Base-by-base conservation (phyloP, 2,113 vertebrate genomes). In the Pachypanchax playfairii region DNA sequence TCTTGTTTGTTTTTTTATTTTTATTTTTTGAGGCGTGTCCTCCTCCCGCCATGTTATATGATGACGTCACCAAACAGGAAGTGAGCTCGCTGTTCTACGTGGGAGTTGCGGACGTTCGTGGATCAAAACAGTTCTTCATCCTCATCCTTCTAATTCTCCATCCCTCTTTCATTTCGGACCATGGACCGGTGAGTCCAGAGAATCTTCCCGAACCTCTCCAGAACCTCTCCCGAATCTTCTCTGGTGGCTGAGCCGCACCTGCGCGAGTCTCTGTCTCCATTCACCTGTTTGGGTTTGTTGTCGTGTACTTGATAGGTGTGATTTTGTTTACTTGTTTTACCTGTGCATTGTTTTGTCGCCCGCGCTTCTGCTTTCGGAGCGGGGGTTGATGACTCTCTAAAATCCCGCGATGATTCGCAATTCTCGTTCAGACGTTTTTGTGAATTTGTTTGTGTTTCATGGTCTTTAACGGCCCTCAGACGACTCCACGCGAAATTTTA, bases 31-130 rank as follows among this genome's bases (percentile, higher is more conserved):
- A 73, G 83, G 80, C 41, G 83, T 75, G 83, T 73, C 79, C 41
- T 5, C 43, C 4, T 11, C 75, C 68, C 72, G 77, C 84, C 84
- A 83, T 86, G 52, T 86, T 86, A 12, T 60, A 4, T 21, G 11
- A 17, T 79, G 77, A 83, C 75, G 84, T 83, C 75, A 79, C 22
- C 55, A 81, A 86, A 74, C 69, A 10, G 84, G 84, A 86, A 81
- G 77, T 79, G 77, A 81, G 26, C 75, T 71, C 38, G 60, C 59
- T 57, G 65, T 74, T 79, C 58, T 73, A 59, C 35, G 15, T 51
- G 55, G 26, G 46, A 7, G 65, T 73, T 46, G 70, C 68, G 50
- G 65, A 67, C 54, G 58, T 68, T 79, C 64, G 57, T 60, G 64
- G 42, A 62, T 58, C 53, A 9, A 25, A 80, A 70, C 53, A 55